Evolutionary conservation across 2,888 invertebrate species (phyloP).

Genomic region (Epiblema foenella): DNA sequence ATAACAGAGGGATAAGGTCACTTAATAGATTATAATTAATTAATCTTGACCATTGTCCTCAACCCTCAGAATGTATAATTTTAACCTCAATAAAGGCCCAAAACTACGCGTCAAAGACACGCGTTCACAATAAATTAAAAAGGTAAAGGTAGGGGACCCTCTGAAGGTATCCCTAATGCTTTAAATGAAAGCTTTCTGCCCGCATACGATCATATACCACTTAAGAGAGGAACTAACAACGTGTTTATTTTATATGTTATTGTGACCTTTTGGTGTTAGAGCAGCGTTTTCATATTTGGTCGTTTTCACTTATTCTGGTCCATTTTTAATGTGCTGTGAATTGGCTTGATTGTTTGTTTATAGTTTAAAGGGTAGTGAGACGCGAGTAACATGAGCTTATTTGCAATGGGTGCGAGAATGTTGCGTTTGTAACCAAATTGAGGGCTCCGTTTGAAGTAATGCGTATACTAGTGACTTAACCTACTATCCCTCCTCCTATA

Average conservation of each 20-base stretch:
- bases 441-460: neutral
- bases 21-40: slow-evolving; percentile 23
- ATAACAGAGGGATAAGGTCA: slow-evolving; percentile 9
- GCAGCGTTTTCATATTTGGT: slow-evolving; percentile 53
- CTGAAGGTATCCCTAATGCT: slow-evolving; percentile 73
- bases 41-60: slow-evolving; percentile 28
- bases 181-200: slow-evolving; percentile 72
- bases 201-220: slow-evolving; percentile 48
- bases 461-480: neutral
- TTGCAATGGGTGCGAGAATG: neutral
- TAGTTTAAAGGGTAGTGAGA: slow-evolving; percentile 12
- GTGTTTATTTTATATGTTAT: neutral
- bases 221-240: slow-evolving; percentile 4
- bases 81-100: slow-evolving; percentile 18
- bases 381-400: neutral
- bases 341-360: slow-evolving; percentile 37
- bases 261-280: neutral
- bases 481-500: no score
- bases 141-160: slow-evolving; percentile 67
- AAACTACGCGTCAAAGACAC: slow-evolving; percentile 50
- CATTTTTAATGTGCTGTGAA: slow-evolving; percentile 50
- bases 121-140: slow-evolving; percentile 61
- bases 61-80: slow-evolving; percentile 34
- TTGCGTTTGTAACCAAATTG: neutral
- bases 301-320: slow-evolving; percentile 55